phyloP scores from a whole-genome alignment of 2,797 vertebrate genomes.

The Merluccius polli region DNA sequence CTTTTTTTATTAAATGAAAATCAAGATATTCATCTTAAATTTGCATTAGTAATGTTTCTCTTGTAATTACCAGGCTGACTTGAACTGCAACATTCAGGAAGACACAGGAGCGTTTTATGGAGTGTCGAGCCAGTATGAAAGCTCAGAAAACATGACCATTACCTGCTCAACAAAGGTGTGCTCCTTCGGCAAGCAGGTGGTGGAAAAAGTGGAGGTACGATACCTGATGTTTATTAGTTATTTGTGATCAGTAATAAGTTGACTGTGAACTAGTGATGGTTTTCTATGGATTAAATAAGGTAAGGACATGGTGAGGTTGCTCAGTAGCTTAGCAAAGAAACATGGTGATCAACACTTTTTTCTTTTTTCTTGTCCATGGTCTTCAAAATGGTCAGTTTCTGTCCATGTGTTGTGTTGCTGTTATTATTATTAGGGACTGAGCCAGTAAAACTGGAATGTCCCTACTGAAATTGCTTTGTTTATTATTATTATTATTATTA shows the following conservation, averaged over 20 bases:
- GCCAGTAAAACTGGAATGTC: too few species aligned
- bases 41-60: neutral
- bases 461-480: too few species aligned
- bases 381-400: neutral
- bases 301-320: too few species aligned
- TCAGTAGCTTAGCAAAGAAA: too few species aligned
- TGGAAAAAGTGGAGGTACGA: conserved; percentile 98
- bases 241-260: neutral
- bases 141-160: conserved; percentile 99
- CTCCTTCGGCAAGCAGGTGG: conserved; percentile 99
- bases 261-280: neutral
- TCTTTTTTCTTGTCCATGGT: neutral
- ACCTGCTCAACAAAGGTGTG: conserved; percentile 99
- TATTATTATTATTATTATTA: too few species aligned
- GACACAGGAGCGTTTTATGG: conserved; percentile 94
- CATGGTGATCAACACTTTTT: neutral
- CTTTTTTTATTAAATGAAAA: neutral
- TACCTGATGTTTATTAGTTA: neutral
- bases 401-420: neutral
- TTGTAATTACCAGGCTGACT: conserved; percentile 80
- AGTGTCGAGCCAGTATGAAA: conserved; percentile 97
- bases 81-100: conserved; percentile 97
- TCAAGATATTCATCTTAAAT: neutral
- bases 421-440: neutral
- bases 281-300: too few species aligned